These are phyloP conservation scores for Brachionus rotundiformis DNA, from an alignment of 1,140 invertebrate species.

Conservation along the genomic window DNA sequence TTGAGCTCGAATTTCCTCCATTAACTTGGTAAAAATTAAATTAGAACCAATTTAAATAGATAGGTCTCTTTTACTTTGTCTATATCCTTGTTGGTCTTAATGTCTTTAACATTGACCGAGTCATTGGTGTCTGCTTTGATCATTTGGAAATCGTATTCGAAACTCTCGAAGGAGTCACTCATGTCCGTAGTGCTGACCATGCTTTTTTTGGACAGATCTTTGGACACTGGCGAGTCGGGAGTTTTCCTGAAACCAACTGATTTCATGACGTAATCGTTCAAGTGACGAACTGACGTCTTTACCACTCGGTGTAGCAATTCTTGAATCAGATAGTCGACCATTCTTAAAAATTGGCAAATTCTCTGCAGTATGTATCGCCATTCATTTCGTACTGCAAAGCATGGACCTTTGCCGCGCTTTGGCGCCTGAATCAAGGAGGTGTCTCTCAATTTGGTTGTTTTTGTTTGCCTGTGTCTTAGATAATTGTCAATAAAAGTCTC, in stretches of 20 bases:
- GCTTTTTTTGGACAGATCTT: neutral
- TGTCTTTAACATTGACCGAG: neutral
- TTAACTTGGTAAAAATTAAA: constrained; percentile 55
- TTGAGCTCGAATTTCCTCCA: constrained; percentile 58
- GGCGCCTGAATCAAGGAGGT: neutral
- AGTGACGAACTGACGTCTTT: constrained; percentile 57
- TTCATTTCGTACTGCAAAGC: constrained; percentile 62
- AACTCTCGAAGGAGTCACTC: constrained; percentile 17
- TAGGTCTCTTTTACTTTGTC: neutral
- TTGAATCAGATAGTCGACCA: constrained; percentile 59
- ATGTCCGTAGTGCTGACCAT: neutral
- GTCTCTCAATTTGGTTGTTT: constrained; percentile 13
- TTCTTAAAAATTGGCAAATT: constrained; percentile 59
- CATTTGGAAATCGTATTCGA: neutral
- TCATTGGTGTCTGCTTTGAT: neutral
- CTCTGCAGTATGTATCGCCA: constrained; percentile 61
- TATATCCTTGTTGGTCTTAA: constrained; percentile 24
- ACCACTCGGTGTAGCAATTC: constrained; percentile 61
- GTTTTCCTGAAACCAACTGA: constrained; percentile 56
- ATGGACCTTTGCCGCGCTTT: constrained; percentile 56
- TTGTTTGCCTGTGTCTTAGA: neutral
- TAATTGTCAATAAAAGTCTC: constrained; percentile 13
- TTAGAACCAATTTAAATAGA: neutral
- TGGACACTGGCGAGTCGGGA: neutral
- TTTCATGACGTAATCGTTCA: constrained; percentile 58